These are phyloP conservation scores for Listronotus oregonensis DNA, from an alignment of 1,140 invertebrate species.

Conservation along the genomic window DNA sequence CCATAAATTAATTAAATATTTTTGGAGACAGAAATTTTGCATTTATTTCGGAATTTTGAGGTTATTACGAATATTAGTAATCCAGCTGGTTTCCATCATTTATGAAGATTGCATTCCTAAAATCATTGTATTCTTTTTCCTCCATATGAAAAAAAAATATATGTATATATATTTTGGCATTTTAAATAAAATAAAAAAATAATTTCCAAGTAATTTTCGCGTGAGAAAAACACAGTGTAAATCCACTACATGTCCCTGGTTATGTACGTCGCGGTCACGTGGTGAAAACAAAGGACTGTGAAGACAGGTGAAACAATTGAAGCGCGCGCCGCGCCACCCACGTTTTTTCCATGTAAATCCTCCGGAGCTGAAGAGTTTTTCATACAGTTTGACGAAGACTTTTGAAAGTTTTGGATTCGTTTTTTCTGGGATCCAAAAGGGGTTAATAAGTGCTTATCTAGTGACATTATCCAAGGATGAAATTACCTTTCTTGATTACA, in stretches of 20 bases:
- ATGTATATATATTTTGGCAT: too few relatives aligned
- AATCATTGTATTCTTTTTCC: too few relatives aligned
- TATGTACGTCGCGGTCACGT: slow-evolving; percentile 9
- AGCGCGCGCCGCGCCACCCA: slow-evolving; percentile 44
- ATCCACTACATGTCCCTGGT: not conserved
- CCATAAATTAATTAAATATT: too few relatives aligned
- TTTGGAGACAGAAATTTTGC: too few relatives aligned
- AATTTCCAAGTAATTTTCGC: too few relatives aligned
- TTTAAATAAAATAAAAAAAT: too few relatives aligned
- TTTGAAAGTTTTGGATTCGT: slow-evolving; percentile 21
- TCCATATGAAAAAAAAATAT: too few relatives aligned
- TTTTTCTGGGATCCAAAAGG: slow-evolving; percentile 6
- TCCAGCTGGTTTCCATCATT: too few relatives aligned
- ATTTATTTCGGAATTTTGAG: too few relatives aligned
- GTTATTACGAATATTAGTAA: too few relatives aligned
- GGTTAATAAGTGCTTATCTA: not conserved
- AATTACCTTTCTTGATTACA: not conserved
- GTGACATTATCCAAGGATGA: not conserved
- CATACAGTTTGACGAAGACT: slow-evolving; percentile 31
- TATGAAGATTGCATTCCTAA: too few relatives aligned
- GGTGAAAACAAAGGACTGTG: slow-evolving; percentile 10
- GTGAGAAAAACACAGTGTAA: not conserved
- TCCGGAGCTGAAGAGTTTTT: slow-evolving; percentile 22
- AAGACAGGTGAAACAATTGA: slow-evolving; percentile 3
- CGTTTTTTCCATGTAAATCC: slow-evolving; percentile 36